Evolutionary conservation across 2,113 vertebrate genomes (phyloP), one percentile per base, ranked within the genome.

Genomic region (Proterorhinus semilunaris): DNA sequence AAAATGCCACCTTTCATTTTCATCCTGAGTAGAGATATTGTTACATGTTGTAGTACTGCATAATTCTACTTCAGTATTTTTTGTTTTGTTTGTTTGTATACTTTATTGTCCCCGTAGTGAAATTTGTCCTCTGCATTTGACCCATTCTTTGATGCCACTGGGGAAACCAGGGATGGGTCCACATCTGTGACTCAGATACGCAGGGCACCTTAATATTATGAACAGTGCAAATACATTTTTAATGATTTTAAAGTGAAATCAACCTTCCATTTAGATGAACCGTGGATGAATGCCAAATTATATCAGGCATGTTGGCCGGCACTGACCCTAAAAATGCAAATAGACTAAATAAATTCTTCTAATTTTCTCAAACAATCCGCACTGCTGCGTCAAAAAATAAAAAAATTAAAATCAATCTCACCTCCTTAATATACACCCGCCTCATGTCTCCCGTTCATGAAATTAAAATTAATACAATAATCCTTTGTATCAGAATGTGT

Each of bases 321-420:
- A 12, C 11, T 58, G 55, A 58, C 55, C 27, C 13, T 15, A 42
- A 42, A 11, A 58, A 7, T 7, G 27, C 27, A 3, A 7, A 10
- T 11, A 4, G 4, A 27, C 10, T 55, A 17, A 5, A 58, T 12
- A 58, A 42, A 42, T 58, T 42, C 55, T 58, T 13, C 27, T 42
- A 57, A 57, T 51, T 21, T 63, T 43, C 47, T 69, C 59, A 69
- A 83, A 69, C 72, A 78, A 27, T 78, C 53, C 53, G 50, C 74
- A 71, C 52, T 65, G 64, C 65, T 61, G 62, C 66, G 59, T 69
- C 52, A 42, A 61, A 36, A 36, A 36, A 36, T 3, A 36, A 36
- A 36, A 21, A 21, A 21, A n/a, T n/a, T 1, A 27, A 44, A 61
- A 61, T 61, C 58, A 45, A 45, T 61, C 44, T 7, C 27, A 7